phyloP scores from a whole-genome alignment of 1,140 invertebrate species.

The Penaeus chinensis region DNA sequence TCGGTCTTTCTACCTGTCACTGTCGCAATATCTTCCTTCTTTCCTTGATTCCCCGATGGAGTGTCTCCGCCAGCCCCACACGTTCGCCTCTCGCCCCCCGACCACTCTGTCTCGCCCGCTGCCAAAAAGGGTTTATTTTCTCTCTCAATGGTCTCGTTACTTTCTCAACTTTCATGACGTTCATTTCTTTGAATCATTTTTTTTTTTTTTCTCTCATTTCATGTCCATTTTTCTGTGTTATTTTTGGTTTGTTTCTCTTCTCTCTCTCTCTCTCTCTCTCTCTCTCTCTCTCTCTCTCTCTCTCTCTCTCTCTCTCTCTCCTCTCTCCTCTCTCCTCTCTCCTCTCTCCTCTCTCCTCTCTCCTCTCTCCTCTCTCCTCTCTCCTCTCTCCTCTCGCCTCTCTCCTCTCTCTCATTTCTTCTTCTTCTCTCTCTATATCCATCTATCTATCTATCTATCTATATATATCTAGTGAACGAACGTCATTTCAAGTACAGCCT shows the following conservation, averaged over 20 bases:
- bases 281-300: background rate
- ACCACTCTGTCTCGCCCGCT: no score
- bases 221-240: background rate
- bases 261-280: slow-evolving; percentile 46
- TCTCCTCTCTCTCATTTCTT: background rate
- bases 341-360: background rate
- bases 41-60: no score
- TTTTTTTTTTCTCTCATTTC: background rate
- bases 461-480: background rate
- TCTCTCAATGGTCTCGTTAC: background rate
- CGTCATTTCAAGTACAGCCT: background rate
- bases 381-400: background rate
- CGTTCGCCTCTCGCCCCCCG: no score
- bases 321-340: background rate
- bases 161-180: background rate
- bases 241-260: background rate
- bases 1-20: no score
- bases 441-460: background rate
- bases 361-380: background rate
- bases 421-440: background rate
- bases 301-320: slow-evolving; percentile 43
- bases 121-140: background rate
- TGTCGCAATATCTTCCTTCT: no score
- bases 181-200: background rate
- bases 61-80: no score